A percentile compares a stretch with the other conserved stretches of the same genome.
Conservation (phyloP, 2,113 vertebrate genomes). For the Strix uralensis region DNA sequence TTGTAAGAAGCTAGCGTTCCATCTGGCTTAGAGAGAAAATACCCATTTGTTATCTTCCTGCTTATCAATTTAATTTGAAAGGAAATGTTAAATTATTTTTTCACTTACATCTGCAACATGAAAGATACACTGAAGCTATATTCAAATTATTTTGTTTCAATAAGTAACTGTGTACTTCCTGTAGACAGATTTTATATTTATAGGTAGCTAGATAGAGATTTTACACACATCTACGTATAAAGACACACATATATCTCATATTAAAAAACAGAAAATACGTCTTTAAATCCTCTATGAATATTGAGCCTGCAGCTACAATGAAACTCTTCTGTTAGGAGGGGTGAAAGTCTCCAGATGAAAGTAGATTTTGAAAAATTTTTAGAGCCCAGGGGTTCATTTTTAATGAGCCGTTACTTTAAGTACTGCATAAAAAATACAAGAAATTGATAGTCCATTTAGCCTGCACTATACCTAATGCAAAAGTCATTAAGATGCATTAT, state of each 20-base stretch:
- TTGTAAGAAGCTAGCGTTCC: too few relatives aligned
- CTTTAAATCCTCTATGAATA: conserved; percentile 77
- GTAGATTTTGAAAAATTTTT: conserved; percentile 85
- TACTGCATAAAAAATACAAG: conserved; percentile 99
- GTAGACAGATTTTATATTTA: background rate
- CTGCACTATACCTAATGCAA: conserved; percentile 92
- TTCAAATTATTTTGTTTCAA: background rate
- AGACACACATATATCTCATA: background rate
- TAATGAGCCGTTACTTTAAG: conserved; percentile 99
- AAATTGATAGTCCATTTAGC: conserved; percentile 99
- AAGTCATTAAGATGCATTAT: conserved; percentile 95
- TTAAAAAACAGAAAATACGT: conserved; percentile 55
- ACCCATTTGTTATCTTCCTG: background rate
- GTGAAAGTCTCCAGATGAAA: conserved; percentile 92
- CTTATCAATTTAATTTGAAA: background rate
- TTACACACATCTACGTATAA: background rate
- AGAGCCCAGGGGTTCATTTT: conserved; percentile 93
- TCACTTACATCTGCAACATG: background rate
- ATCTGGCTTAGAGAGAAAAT: background rate
- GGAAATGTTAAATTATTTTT: background rate
- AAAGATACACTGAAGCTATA: background rate
- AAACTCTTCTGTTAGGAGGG: conserved; percentile 85
- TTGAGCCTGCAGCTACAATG: conserved; percentile 88
- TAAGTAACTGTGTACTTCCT: background rate
- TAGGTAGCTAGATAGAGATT: background rate